phyloP scores from a whole-genome alignment of 2,113 vertebrate species.

The Charadrius vociferus region DNA sequence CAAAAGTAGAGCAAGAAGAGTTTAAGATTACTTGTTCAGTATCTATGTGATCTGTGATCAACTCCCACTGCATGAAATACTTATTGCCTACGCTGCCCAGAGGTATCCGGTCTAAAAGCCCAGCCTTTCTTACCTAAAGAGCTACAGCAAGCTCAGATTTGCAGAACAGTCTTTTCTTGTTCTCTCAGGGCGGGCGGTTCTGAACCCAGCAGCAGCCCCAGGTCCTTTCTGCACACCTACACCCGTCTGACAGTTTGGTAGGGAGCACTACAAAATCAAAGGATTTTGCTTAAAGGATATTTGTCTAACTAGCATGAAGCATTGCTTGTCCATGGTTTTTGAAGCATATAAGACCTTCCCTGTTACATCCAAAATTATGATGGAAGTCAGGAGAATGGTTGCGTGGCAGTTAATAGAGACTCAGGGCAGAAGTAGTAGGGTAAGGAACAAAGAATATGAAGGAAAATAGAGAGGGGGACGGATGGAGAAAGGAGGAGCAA shows the following conservation, averaged over 20 bases:
- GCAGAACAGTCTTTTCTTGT: background rate
- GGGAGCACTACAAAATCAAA: background rate
- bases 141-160: background rate
- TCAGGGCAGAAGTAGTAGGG: background rate
- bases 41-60: background rate
- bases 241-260: background rate
- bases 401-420: background rate
- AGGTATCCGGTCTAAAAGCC: background rate
- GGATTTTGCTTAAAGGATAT: background rate
- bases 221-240: background rate
- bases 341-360: background rate
- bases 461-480: background rate
- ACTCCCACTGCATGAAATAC: background rate
- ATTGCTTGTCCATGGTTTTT: background rate
- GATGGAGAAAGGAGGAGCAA: background rate
- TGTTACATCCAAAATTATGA: background rate
- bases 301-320: background rate
- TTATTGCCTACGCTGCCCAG: background rate
- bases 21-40: background rate
- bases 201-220: background rate
- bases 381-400: background rate
- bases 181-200: background rate
- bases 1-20: background rate
- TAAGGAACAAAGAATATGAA: background rate
- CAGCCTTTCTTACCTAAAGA: background rate